Percentiles rank a stretch among this genome's conserved stretches.
Evolutionary conservation across 2,113 vertebrate genomes (phyloP).

Genomic region (Myanophis thanlyinensis): DNA sequence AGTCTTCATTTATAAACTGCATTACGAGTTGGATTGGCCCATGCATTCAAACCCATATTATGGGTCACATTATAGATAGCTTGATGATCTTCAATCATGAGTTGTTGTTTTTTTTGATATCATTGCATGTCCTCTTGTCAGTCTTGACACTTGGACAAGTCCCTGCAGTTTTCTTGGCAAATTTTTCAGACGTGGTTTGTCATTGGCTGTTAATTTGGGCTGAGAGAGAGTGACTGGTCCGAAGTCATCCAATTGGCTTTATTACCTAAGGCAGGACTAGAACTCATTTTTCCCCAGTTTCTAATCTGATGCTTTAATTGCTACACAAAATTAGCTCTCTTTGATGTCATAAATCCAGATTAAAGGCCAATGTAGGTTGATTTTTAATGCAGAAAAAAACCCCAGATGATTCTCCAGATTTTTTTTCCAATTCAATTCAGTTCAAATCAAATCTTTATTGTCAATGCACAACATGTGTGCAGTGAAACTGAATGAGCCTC

Average conservation of each 20-base stretch:
- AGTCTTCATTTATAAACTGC: neutral
- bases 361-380: neutral
- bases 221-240: neutral
- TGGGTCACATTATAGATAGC: neutral
- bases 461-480: too few species aligned
- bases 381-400: neutral
- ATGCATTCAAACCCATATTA: neutral
- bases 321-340: neutral
- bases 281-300: neutral
- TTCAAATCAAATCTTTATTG: too few species aligned
- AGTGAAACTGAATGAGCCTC: too few species aligned
- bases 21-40: neutral
- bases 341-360: neutral
- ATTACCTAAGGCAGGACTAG: neutral
- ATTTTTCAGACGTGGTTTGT: neutral
- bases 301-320: neutral
- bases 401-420: neutral
- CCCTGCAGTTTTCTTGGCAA: neutral
- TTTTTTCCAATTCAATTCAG: too few species aligned
- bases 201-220: neutral
- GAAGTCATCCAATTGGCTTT: neutral
- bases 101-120: neutral
- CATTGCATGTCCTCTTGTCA: neutral
- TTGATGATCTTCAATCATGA: neutral
- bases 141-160: neutral